Evolutionary conservation across 2,113 vertebrate species (phyloP), one percentile per base, ranked within the genome.

Genomic region (Balaeniceps rex): DNA sequence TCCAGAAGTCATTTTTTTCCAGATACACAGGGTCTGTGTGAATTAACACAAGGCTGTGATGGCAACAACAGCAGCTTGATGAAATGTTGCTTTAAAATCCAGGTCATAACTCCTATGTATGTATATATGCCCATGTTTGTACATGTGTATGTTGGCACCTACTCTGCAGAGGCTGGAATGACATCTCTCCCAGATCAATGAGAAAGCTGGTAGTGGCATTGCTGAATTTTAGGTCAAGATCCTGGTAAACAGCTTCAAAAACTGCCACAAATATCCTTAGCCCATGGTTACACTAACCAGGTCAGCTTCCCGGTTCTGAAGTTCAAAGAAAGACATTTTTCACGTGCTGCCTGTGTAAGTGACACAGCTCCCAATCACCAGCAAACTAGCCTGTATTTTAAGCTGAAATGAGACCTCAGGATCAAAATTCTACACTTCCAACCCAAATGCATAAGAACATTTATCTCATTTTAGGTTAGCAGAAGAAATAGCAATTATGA

Each of bases 391-490:
- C 25, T 8, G 1, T 79, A 72, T 69, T 89, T 82, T 64, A 79
- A 69, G 44, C 40, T 82, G 71, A 58, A 75, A 84, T 72, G 47
- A 82, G 42, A 87, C 28, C 54, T 71, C 31, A 11, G 26, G 16
- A 87, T 52, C 3, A 4, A 74, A 92, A 55, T 58, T 69, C 61
- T 89, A 21, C 14, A 29, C 34, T 49, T 89, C 26, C 52, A 82
- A 76, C 17, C 17, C 65, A 83, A 91, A 92, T 31, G 38, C 28
- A 61, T 57, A 95, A 89, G 87, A 96, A 76, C 29, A 84, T 75
- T 95, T 61, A 84, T 91, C 70, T 97, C 55, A 82, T 94, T 93
- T 91, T 90, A 76, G 26, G 40, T 79, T 95, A 96, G 84, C 10
- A 49, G 44, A 76, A 83, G 57, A 68, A 93, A 83, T 23, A 68